A percentile compares a stretch with the other conserved stretches of the same genome.
Evolutionary conservation across 2,888 invertebrate genomes (phyloP).

Genomic region (Himalopsyche kuldschensis): DNA sequence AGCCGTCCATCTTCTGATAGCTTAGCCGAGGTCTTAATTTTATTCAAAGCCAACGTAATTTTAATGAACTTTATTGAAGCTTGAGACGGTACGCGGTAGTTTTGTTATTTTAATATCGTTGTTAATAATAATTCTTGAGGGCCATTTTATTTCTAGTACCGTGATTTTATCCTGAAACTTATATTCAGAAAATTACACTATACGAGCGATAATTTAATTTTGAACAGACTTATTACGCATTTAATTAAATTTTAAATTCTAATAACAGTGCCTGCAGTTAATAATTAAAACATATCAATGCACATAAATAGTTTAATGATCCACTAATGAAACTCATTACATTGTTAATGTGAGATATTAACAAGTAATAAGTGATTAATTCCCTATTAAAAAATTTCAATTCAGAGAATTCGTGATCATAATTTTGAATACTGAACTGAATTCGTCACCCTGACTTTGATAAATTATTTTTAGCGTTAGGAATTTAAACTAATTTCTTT

Average conservation of each 20-base stretch:
- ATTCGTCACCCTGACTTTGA: too few relatives aligned
- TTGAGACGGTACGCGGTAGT: neutral
- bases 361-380: too few relatives aligned
- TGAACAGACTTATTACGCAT: neutral
- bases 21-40: neutral
- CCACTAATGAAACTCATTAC: too few relatives aligned
- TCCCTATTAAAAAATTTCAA: too few relatives aligned
- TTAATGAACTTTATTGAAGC: neutral
- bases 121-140: neutral
- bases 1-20: neutral
- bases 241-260: neutral
- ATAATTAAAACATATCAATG: too few relatives aligned
- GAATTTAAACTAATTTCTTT: too few relatives aligned
- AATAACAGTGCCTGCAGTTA: neutral
- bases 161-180: neutral
- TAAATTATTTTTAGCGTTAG: too few relatives aligned
- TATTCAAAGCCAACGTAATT: neutral
- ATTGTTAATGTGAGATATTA: too few relatives aligned
- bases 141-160: neutral
- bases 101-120: neutral
- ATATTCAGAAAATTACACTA: neutral
- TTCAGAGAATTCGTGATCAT: too few relatives aligned
- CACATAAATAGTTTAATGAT: too few relatives aligned
- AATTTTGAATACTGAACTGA: too few relatives aligned
- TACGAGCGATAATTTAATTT: neutral